A percentile compares a stretch with the other conserved stretches of the same genome.
Evolutionary conservation across 2,113 vertebrate species (phyloP).

Genomic region (Pseudonaja textilis): DNA sequence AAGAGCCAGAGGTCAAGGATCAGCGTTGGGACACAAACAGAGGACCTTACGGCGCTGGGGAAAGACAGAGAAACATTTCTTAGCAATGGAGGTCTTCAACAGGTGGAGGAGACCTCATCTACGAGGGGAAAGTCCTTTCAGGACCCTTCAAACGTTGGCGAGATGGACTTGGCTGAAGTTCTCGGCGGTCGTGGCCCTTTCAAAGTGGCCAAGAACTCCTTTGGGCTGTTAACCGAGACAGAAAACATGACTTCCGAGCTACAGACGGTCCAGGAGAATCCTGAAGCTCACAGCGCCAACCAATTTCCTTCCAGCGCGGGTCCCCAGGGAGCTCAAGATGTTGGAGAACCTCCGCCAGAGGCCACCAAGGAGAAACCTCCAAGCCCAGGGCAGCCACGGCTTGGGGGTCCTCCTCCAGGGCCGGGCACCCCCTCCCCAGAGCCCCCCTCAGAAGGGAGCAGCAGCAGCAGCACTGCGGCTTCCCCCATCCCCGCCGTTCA

Average conservation of each 20-base stretch:
- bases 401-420: not conserved
- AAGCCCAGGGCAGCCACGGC: not conserved
- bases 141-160: too few species aligned
- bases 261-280: not conserved
- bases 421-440: not conserved
- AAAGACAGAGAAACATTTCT: not conserved
- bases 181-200: too few species aligned
- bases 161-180: too few species aligned
- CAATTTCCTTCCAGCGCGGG: not conserved
- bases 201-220: not conserved
- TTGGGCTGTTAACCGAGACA: rapidly evolving
- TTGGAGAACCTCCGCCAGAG: not conserved
- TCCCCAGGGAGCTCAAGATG: not conserved
- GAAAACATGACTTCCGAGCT: not conserved
- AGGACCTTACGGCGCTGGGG: not conserved
- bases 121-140: not conserved
- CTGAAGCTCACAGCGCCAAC: too few species aligned
- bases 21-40: conserved; percentile 19
- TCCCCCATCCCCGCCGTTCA: not conserved
- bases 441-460: not conserved
- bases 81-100: not conserved
- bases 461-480: not conserved
- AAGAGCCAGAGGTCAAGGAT: not conserved
- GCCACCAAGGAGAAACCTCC: not conserved
- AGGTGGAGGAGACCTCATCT: rapidly evolving